These are phyloP conservation scores for Neomorphus geoffroyi DNA, from an alignment of 2,797 vertebrate genomes.

Conservation along the genomic window DNA sequence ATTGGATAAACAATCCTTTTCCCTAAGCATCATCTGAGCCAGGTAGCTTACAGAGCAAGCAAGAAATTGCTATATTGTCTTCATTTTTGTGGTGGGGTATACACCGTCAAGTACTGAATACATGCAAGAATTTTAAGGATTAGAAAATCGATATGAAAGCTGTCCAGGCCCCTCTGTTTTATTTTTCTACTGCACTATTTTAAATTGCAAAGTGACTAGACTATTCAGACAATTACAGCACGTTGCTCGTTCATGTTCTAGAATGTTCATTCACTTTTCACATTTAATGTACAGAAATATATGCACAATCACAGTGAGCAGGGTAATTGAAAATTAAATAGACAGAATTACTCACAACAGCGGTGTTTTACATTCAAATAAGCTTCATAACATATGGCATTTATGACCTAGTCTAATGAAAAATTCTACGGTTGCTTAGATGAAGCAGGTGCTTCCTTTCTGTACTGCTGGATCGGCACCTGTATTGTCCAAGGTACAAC, in stretches of 20 bases:
- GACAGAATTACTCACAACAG: constrained; percentile 10
- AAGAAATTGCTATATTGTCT: background rate
- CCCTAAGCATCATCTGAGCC: background rate
- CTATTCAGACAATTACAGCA: background rate
- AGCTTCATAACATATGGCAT: background rate
- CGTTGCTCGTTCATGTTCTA: background rate
- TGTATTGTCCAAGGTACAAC: background rate
- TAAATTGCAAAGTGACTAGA: background rate
- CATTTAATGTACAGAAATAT: background rate
- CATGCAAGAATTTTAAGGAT: background rate
- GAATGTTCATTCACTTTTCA: background rate
- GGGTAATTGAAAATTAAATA: constrained; percentile 26
- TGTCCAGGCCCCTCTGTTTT: background rate
- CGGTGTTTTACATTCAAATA: constrained; percentile 38
- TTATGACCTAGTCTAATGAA: background rate
- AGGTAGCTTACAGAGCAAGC: background rate
- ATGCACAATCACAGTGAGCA: background rate
- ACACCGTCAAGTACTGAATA: background rate
- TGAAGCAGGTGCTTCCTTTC: background rate
- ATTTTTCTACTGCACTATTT: background rate
- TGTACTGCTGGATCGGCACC: background rate
- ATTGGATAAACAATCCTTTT: background rate
- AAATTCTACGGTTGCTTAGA: background rate
- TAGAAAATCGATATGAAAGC: background rate
- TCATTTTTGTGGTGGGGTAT: background rate